Evolutionary conservation across 1,140 invertebrate genomes (phyloP), one percentile per base, ranked within the genome.

Genomic region (Drosophila orena): DNA sequence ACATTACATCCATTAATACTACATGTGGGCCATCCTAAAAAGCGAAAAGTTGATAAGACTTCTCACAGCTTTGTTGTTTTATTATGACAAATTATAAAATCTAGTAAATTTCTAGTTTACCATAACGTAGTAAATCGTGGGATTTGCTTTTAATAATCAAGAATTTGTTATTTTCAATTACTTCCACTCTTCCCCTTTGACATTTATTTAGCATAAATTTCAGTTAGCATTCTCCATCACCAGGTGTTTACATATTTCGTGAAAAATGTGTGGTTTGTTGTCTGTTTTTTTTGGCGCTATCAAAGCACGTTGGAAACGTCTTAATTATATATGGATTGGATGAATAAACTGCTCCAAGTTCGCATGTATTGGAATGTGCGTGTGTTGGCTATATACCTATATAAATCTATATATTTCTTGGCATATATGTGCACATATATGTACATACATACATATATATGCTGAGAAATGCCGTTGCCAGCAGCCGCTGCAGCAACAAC

Each of bases 401-500:
- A 50, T 40, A 37, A 52, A 38, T 43, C 34, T 22, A 47, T 42
- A 30, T 60, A 17, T 44, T 24, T 35, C 47, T 30, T 49, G 24
- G 40, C 59, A 34, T 47, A 43, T n/a, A 30, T 15, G 7, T 12
- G 35, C 0, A 12, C 27, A 49, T 27, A 37, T 55, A 10, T 49
- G 27, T 60, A 11, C 43, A 55, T n/a, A n/a, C 43, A 62, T 55
- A 40, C n/a, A n/a, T n/a, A 17, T 17, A 17, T 83, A 73, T 76
- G 68, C 52, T 53, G 52, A 86, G 69, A 86, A 86, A 78, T 88
- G 81, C 80, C 62, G 43, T 64, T 65, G 62, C 62, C 62, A 64
- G 62, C 58, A 81, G 80, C 77, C 77, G 76, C 81, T 66, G 71
- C 57, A 66, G 22, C 66, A 73, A 46, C 58, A 76, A 42, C 56